A percentile compares a stretch with the other conserved stretches of the same genome.
Evolutionary conservation across 2,797 vertebrate genomes (phyloP).

Genomic region (Tapera naevia): DNA sequence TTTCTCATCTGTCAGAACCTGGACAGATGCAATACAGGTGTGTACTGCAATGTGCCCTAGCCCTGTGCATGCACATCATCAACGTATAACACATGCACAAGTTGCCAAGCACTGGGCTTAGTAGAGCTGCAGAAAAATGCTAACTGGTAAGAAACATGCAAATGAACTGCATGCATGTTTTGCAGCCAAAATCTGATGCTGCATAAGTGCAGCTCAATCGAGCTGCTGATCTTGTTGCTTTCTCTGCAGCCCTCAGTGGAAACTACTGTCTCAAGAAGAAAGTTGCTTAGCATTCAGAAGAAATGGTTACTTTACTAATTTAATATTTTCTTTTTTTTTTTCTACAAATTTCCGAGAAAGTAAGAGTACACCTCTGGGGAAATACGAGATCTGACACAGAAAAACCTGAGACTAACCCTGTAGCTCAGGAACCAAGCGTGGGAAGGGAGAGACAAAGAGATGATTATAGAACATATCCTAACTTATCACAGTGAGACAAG

Average conservation of each 20-base stretch:
- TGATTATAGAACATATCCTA: too few species aligned
- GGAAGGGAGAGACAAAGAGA: too few species aligned
- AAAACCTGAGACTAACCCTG: too few species aligned
- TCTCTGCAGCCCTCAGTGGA: neutral
- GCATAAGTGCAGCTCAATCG: neutral
- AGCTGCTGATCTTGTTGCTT: neutral
- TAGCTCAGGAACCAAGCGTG: too few species aligned
- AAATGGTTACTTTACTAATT: neutral
- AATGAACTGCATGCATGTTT: fast-evolving
- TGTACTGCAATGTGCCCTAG: fast-evolving
- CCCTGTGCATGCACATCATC: fast-evolving
- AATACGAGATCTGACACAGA: too few species aligned
- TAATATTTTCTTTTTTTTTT: fast-evolving
- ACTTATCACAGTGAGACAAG: too few species aligned
- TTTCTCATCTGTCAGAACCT: neutral
- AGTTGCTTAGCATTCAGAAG: neutral
- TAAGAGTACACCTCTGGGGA: neutral
- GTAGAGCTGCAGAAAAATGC: neutral
- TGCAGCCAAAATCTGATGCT: neutral
- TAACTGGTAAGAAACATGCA: too few species aligned
- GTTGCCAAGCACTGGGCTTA: neutral
- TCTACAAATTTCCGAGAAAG: neutral
- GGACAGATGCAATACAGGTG: neutral
- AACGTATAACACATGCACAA: fast-evolving
- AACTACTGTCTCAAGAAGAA: neutral